Conservation (phyloP, 92 coral and sea anemone genomes). For the Zoanthus solanderi region DNA sequence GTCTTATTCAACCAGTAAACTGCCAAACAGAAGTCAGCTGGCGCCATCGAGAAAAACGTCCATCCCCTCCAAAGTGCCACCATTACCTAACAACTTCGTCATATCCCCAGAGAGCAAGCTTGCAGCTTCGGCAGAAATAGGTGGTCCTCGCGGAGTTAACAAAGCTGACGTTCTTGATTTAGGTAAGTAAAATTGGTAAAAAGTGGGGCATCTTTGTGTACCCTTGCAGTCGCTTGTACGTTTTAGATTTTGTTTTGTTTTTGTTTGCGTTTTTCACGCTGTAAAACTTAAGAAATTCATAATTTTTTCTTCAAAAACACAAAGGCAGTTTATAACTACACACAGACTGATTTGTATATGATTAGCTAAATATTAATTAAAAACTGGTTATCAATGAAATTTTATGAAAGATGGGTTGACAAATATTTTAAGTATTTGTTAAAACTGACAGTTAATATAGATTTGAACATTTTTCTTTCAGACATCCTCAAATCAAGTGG, state of each 20-base stretch:
- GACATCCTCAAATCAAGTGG: conserved; percentile 28
- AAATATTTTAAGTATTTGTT: no score
- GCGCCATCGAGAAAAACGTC: background rate
- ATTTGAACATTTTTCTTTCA: background rate
- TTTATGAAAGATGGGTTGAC: no score
- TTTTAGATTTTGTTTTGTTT: no score
- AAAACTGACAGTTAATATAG: no score
- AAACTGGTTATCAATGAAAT: no score
- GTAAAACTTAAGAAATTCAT: no score
- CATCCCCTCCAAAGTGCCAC: conserved; percentile 51
- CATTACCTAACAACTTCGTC: conserved; percentile 5
- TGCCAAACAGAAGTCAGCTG: conserved; percentile 30
- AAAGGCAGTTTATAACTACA: no score
- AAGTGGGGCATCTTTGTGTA: background rate
- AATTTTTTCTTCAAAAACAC: no score
- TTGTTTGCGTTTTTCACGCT: no score
- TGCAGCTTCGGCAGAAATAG: conserved; percentile 29
- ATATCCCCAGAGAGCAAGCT: conserved; percentile 45
- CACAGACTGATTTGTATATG: no score
- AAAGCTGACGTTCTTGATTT: conserved; percentile 42
- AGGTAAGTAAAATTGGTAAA: background rate
- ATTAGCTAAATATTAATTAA: no score
- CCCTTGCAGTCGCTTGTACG: no score
- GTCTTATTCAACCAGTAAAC: conserved; percentile 34
- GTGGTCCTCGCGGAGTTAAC: background rate